Conservation (phyloP, 2,113 vertebrate species). For the Nyctibius bracteatus region DNA sequence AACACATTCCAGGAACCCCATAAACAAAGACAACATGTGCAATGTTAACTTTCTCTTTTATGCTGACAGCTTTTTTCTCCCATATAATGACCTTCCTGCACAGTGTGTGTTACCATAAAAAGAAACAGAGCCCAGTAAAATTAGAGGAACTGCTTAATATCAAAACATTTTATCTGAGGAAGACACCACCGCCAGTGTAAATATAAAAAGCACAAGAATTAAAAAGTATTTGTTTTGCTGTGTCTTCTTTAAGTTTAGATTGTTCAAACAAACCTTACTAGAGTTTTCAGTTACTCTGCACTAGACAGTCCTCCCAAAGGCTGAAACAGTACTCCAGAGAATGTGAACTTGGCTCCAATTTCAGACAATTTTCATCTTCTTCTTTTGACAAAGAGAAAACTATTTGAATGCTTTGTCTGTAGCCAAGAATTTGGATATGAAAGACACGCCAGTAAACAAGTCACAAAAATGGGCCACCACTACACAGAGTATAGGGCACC, state of each 20-base stretch:
- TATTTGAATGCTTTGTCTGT: conserved; percentile 18
- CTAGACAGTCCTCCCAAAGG: background rate
- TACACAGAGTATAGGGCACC: background rate
- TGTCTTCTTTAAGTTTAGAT: conserved; percentile 63
- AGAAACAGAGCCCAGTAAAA: conserved; percentile 70
- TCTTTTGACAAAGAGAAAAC: conserved; percentile 28
- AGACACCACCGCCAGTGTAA: conserved; percentile 67
- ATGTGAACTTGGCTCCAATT: conserved; percentile 43
- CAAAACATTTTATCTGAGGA: conserved; percentile 74
- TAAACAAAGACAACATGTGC: conserved; percentile 74
- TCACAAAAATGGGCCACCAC: background rate
- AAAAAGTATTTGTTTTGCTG: conserved; percentile 66
- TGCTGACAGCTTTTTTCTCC: conserved; percentile 71
- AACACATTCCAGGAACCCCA: conserved; percentile 72
- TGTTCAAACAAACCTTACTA: conserved; percentile 62
- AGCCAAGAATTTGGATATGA: conserved; percentile 43
- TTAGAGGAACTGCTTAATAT: conserved; percentile 76
- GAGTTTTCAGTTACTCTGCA: conserved; percentile 37
- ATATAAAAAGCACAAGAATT: conserved; percentile 71
- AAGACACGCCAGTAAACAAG: conserved; percentile 45
- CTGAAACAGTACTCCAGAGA: conserved; percentile 49
- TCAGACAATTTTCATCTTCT: conserved; percentile 37
- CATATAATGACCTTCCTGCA: conserved; percentile 77
- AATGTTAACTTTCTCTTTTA: conserved; percentile 75
- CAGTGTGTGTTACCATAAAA: conserved; percentile 77